Evolutionary conservation across 2,888 invertebrate genomes (phyloP), one percentile per base, ranked within the genome.

Genomic region (Lutraria lutraria): DNA sequence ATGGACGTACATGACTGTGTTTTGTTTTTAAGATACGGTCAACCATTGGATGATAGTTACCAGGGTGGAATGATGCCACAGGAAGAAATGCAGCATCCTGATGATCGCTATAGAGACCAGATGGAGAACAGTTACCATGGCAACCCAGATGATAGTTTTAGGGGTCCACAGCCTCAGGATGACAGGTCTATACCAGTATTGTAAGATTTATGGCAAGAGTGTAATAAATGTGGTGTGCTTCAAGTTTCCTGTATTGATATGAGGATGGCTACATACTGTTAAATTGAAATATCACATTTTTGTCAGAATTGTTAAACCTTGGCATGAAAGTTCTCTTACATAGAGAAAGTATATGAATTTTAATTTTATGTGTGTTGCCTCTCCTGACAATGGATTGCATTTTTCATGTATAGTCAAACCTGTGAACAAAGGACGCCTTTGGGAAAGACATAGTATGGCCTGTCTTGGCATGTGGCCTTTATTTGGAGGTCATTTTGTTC

Each of bases 1-100:
- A n/a, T n/a, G n/a, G n/a, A n/a, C n/a, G n/a, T n/a, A n/a, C n/a
- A n/a, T n/a, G n/a, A n/a, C n/a, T 72, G 72, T 72, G 19, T 81
- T 19, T 19, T 60, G 19, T 34, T n/a, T n/a, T n/a, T n/a, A n/a
- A 92, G 92, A 84, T 92, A 92, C 83, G 91, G 90, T 43, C 90
- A 90, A 53, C 92, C 92, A 72, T 15, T 91, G 76, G 88, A 90
- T 43, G 90, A 92, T 34, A 87, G 89, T 63, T 92, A 89, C 85
- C 84, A 85, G 72, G 92, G 88, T 53, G 88, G 88, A 6, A 81
- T 79, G 72, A 72, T 80, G 68, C 89, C 89, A 29, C 82, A 76
- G 56, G 86, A 89, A 34, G 86, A 86, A n/a, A n/a, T 83, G 19
- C 12, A 21, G 16, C 80, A 81, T 79, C 89, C 87, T 19, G 82